These are phyloP conservation scores for Mycteria americana DNA, from an alignment of 2,797 vertebrate species.

Conservation along the genomic window DNA sequence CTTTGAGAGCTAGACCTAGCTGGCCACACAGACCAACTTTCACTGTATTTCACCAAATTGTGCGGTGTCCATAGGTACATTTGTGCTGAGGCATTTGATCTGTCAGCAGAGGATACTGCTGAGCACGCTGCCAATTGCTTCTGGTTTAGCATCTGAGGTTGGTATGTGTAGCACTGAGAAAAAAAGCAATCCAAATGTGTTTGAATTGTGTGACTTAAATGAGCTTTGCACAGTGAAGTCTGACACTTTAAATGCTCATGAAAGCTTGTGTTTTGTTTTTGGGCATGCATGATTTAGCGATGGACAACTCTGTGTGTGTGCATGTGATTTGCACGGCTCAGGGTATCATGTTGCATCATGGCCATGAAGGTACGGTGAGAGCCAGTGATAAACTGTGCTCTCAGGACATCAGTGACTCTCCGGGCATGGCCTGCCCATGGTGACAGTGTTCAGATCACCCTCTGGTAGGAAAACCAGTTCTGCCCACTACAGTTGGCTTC, in stretches of 20 bases:
- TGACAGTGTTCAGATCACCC: neutral
- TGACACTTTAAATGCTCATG: neutral
- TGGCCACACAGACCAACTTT: neutral
- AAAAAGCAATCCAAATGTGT: fast-evolving
- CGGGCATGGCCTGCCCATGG: neutral
- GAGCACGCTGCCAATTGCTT: neutral
- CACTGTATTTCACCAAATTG: neutral
- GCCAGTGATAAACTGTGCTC: neutral
- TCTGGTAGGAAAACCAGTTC: neutral
- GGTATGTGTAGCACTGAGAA: too few relatives aligned
- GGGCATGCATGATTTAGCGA: neutral
- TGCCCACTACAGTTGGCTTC: neutral
- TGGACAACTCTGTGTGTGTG: neutral
- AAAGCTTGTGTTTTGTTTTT: neutral
- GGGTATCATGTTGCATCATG: neutral
- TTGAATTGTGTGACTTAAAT: neutral
- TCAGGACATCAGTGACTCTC: neutral
- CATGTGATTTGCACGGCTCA: neutral
- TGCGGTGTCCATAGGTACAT: neutral
- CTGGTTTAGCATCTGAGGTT: neutral
- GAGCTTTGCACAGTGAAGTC: neutral
- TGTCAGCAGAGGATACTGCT: neutral
- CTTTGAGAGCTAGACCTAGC: neutral
- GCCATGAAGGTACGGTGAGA: neutral
- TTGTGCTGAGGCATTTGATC: neutral